These are phyloP conservation scores for Notospermus geniculatus DNA, from an alignment of 1,140 invertebrate species.

Conservation along the genomic window DNA sequence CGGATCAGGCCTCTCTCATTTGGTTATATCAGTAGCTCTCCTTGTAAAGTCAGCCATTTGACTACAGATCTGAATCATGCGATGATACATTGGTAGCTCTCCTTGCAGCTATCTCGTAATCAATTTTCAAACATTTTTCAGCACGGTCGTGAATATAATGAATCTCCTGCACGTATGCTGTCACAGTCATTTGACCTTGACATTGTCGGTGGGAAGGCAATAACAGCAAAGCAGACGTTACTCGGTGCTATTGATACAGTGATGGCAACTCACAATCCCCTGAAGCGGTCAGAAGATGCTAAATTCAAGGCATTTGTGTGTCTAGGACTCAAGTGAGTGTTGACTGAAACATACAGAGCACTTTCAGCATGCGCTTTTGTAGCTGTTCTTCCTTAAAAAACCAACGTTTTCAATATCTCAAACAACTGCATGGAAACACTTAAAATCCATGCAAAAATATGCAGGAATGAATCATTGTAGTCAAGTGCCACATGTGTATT, in stretches of 20 bases:
- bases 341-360: too few species aligned
- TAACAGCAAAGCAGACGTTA: conserved; percentile 89
- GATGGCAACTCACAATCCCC: conserved; percentile 81
- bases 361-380: too few species aligned
- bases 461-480: too few species aligned
- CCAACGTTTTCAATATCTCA: too few species aligned
- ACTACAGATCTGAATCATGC: conserved; percentile 11
- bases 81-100: neutral
- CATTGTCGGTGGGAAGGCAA: conserved; percentile 78
- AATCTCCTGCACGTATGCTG: conserved; percentile 90
- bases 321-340: conserved; percentile 84
- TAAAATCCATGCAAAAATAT: too few species aligned
- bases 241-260: conserved; percentile 90
- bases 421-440: too few species aligned
- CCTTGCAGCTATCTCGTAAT: neutral
- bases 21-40: too few species aligned
- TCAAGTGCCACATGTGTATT: too few species aligned
- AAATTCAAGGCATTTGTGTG: conserved; percentile 99
- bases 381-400: too few species aligned
- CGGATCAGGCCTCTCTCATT: too few species aligned
- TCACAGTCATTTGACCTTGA: conserved; percentile 97
- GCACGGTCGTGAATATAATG: conserved; percentile 86
- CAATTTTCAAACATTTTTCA: conserved; percentile 32
- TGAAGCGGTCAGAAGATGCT: conserved; percentile 91
- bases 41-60: too few species aligned